These are phyloP conservation scores for Heliothis peltigera DNA, from an alignment of 2,888 invertebrate genomes.

Conservation along the genomic window DNA sequence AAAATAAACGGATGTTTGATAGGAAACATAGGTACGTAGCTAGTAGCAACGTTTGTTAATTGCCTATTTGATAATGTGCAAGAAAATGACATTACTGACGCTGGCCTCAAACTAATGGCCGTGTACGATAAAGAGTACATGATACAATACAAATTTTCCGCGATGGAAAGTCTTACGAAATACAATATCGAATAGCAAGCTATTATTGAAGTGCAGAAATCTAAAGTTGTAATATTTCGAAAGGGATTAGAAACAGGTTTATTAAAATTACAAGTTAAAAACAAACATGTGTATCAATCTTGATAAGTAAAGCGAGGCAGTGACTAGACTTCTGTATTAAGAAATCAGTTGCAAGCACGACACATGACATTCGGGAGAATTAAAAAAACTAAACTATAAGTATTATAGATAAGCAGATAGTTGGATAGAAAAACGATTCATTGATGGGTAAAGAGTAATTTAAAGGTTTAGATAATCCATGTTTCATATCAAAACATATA, in stretches of 20 bases:
- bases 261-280: conserved; percentile 33
- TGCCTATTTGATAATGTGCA: conserved; percentile 49
- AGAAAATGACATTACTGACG: conserved; percentile 64
- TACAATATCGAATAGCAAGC: conserved; percentile 18
- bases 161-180: conserved; percentile 48
- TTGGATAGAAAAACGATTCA: conserved; percentile 25
- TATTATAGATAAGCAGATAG: conserved; percentile 35
- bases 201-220: conserved; percentile 18
- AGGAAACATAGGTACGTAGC: conserved; percentile 29
- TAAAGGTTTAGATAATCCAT: conserved; percentile 13
- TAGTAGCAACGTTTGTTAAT: conserved; percentile 55
- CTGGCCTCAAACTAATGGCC: conserved; percentile 69
- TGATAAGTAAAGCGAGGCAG: conserved; percentile 37
- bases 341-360: conserved; percentile 49
- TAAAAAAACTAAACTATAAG: conserved; percentile 24
- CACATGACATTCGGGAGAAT: conserved; percentile 43
- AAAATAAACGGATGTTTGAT: conserved; percentile 45
- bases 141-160: conserved; percentile 68
- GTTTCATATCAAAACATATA: conserved; percentile 10
- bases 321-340: conserved; percentile 48
- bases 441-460: conserved; percentile 7
- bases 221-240: conserved; percentile 12
- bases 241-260: conserved; percentile 43
- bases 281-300: conserved; percentile 38
- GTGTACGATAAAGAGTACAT: conserved; percentile 65